Base-by-base conservation (phyloP, 1,140 invertebrate species). In the Halesus radiatus region DNA sequence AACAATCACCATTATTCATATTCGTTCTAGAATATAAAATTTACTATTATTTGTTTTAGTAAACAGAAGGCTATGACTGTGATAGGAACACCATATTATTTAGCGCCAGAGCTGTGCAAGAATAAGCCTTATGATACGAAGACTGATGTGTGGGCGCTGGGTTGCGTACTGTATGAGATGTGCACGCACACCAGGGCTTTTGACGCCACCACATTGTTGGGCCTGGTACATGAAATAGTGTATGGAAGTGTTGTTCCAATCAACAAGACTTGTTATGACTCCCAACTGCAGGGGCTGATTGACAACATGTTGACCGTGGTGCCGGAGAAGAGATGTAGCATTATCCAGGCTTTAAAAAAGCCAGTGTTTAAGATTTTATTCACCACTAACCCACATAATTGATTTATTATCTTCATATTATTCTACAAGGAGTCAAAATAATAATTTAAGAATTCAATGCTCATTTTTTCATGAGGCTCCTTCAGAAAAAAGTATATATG, bases 71-170 rank as follows among this genome's bases (percentile, higher is more conserved):
- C 91, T 3, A 88, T 87, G 6, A 91, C 91, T 8, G 85, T 91
- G 23, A 94, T 96, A 76, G 96, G 96, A 54, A 96, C 96, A 52
- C 95, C 94, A 68, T 94, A 94, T 87, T 97, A 97, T 88, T 92
- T 96, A 86, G 95, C 96, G 13, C 96, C 96, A 50, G 96, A 98
- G 89, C 87, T 97, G 56, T 94, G 96, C 84, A 92, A 93, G 86
- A 93, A 93, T 52, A 91, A 93, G 85, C 90, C 92, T 29, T 96
- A 95, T 82, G 92, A 94, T 85, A 90, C 90, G 6, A 95, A 95
- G 88, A 94, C 92, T 82, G 96, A 98, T 85, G 92, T 97, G 80
- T 97, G 96, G 96, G 94, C 95, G 18, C 88, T 96, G 72, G 96
- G 96, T 3, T 96, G 96, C 86, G 91, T 97, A 80, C 85, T 97